A percentile compares a stretch with the other conserved stretches of the same genome.
These are phyloP conservation scores for Stomatorhinus ivindoensis DNA, from an alignment of 2,113 vertebrate genomes.

Conservation along the genomic window DNA sequence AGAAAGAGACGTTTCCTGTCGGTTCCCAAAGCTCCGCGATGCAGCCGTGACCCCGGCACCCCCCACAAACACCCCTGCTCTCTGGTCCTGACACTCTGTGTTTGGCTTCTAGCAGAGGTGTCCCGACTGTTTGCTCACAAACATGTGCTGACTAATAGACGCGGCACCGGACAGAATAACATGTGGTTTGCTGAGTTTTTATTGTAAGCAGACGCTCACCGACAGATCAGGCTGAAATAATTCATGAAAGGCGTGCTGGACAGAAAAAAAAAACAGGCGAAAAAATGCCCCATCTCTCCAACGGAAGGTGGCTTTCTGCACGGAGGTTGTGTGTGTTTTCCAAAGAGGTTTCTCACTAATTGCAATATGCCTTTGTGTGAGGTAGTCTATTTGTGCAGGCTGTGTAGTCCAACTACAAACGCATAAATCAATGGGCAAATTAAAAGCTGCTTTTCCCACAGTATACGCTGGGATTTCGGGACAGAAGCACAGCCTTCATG, in stretches of 20 bases:
- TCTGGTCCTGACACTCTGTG: slow-evolving; percentile 18
- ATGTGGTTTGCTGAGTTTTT: slow-evolving; percentile 32
- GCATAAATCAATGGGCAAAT: not conserved
- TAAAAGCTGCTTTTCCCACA: not conserved
- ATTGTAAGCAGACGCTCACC: not conserved
- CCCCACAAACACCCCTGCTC: not conserved
- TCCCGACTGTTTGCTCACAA: slow-evolving; percentile 35
- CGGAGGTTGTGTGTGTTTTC: not conserved
- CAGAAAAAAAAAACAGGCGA: not conserved
- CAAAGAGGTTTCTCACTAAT: not conserved
- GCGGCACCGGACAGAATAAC: slow-evolving; percentile 32
- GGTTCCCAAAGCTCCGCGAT: slow-evolving; percentile 16
- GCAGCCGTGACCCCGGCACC: not conserved
- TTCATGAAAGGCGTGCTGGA: not conserved
- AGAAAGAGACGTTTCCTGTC: not conserved
- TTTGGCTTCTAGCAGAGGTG: slow-evolving; percentile 33
- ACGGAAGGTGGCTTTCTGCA: not conserved
- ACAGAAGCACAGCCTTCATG: not conserved
- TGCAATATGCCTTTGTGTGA: not conserved
- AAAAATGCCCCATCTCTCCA: not conserved
- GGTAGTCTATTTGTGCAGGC: not conserved
- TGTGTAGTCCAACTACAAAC: not conserved
- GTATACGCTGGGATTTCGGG: not conserved
- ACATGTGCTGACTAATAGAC: slow-evolving; percentile 42
- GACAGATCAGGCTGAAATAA: not conserved